These are phyloP conservation scores for Phyllopteryx taeniolatus DNA, from an alignment of 2,113 vertebrate genomes.

Conservation along the genomic window DNA sequence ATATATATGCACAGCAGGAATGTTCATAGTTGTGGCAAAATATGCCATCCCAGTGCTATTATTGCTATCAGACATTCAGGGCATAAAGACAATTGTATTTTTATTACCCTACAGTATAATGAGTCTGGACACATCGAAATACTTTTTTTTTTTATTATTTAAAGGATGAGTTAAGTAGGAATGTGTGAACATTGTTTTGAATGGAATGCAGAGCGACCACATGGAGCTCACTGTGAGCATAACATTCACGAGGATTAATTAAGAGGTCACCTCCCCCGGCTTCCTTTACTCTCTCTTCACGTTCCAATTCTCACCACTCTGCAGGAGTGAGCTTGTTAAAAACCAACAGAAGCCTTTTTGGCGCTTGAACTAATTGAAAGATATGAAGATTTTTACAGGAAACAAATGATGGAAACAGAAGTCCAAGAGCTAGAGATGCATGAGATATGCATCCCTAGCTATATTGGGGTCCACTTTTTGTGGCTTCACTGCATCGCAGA, in stretches of 20 bases:
- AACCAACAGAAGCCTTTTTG: neutral
- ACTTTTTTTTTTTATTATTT: neutral
- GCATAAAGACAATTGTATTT: neutral
- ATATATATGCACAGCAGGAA: conserved; percentile 5
- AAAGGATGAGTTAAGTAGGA: neutral
- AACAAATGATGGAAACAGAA: neutral
- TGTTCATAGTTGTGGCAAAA: neutral
- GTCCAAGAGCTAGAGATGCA: neutral
- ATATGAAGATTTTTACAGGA: neutral
- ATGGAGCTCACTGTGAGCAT: conserved; percentile 1
- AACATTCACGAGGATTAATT: conserved; percentile 7
- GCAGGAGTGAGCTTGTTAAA: conserved; percentile 5
- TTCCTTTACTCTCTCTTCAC: neutral
- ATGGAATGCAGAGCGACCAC: neutral
- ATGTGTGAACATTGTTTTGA: neutral
- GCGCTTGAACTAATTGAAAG: neutral
- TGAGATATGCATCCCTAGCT: no score
- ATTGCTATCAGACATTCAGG: neutral
- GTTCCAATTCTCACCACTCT: neutral
- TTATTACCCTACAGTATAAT: neutral
- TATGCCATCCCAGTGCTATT: neutral
- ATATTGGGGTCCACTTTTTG: no score
- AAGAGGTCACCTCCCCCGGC: neutral
- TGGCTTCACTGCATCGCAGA: no score
- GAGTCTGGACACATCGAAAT: neutral